Percentiles rank a stretch among this genome's conserved stretches.
Evolutionary conservation across 2,888 invertebrate genomes (phyloP).

Genomic region (Chrysotoxum bicinctum): DNA sequence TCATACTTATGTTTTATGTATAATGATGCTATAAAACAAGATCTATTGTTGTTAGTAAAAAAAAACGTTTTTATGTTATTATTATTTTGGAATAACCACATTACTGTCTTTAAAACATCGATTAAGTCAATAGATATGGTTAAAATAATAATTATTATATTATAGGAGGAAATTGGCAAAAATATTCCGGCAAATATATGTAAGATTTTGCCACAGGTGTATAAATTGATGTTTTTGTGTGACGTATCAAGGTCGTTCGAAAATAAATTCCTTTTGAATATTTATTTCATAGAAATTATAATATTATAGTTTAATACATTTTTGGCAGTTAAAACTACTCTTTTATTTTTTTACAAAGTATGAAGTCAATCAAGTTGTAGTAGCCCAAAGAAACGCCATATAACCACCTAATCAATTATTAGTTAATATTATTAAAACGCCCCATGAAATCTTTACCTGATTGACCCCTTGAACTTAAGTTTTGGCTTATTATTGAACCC

Average conservation of each 20-base stretch:
- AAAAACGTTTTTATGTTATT: background rate
- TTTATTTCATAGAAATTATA: no score
- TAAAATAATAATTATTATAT: background rate
- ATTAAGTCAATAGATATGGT: background rate
- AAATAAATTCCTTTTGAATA: no score
- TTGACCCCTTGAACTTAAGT: slow-evolving; percentile 4
- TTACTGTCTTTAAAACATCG: background rate
- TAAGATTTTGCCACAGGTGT: slow-evolving; percentile 5
- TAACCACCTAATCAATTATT: slow-evolving; percentile 15
- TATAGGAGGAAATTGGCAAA: background rate
- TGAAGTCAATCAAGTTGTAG: background rate
- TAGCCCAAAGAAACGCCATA: background rate
- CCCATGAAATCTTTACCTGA: background rate
- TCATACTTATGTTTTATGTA: no score
- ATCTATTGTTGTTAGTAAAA: background rate
- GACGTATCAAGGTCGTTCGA: slow-evolving; percentile 2
- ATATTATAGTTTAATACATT: no score
- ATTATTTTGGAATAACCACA: background rate
- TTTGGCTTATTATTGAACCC: background rate
- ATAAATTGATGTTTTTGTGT: background rate
- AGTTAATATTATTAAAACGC: slow-evolving; percentile 5
- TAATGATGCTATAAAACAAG: no score
- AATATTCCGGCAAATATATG: background rate
- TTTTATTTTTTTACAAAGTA: background rate
- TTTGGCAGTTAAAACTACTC: background rate